These are phyloP conservation scores for Drosophila virilis DNA, from an alignment of 1,140 invertebrate genomes.

Conservation along the genomic window DNA sequence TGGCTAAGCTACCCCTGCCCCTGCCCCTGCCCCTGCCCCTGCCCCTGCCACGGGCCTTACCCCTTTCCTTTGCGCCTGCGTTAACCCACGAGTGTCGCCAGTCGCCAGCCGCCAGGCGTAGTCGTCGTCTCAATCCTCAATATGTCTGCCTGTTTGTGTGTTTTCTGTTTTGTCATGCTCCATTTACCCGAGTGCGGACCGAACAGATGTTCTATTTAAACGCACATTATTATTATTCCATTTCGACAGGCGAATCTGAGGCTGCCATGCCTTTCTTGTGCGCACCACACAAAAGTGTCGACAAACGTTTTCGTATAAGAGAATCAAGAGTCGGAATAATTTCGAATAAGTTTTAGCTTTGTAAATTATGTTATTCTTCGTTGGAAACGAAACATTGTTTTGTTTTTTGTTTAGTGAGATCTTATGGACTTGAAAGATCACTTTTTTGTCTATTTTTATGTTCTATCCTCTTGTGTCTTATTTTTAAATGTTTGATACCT, in stretches of 20 bases:
- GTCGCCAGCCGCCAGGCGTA: not conserved
- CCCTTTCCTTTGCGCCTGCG: slow-evolving; percentile 64
- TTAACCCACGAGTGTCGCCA: slow-evolving; percentile 36
- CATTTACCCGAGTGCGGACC: slow-evolving; percentile 84
- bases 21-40: not conserved
- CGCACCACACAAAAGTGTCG: slow-evolving; percentile 49
- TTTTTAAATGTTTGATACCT: too few relatives aligned
- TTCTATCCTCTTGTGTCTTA: too few relatives aligned
- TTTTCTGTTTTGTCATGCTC: slow-evolving; percentile 84
- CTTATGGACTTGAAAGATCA: too few relatives aligned
- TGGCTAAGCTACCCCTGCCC: not conserved
- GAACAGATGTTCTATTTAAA: slow-evolving; percentile 84
- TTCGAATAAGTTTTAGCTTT: too few relatives aligned
- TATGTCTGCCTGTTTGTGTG: slow-evolving; percentile 58
- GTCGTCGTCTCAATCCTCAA: not conserved
- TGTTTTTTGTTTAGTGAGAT: too few relatives aligned
- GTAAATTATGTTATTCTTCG: too few relatives aligned
- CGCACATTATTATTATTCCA: slow-evolving; percentile 84
- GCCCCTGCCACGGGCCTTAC: slow-evolving; percentile 37
- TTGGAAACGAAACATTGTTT: too few relatives aligned
- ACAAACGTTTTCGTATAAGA: not conserved
- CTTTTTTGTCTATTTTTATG: too few relatives aligned
- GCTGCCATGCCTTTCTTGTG: slow-evolving; percentile 33
- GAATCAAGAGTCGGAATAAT: not conserved
- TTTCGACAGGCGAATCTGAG: slow-evolving; percentile 68